Conservation (phyloP, 2,888 invertebrate species). For the Agriotes lineatus region DNA sequence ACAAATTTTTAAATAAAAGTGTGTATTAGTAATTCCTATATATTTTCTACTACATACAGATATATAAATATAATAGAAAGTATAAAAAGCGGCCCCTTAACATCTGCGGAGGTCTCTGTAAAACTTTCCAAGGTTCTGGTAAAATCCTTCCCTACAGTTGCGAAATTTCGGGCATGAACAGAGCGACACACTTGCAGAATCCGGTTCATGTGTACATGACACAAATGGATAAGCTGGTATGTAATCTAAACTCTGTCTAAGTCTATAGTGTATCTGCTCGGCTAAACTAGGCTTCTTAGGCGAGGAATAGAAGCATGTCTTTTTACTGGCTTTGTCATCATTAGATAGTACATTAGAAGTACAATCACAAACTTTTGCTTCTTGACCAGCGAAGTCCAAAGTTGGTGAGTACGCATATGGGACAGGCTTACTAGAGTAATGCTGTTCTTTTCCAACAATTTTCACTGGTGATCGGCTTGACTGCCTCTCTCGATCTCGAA, state of each 20-base stretch:
- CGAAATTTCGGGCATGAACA: slow-evolving; percentile 30
- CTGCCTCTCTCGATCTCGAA: neutral
- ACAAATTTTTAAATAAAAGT: too few relatives aligned
- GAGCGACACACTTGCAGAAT: neutral
- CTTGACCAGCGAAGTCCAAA: neutral
- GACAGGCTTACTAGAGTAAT: neutral
- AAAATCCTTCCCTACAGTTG: slow-evolving; percentile 38
- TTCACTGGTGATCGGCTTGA: slow-evolving; percentile 2
- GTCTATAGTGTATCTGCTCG: slow-evolving; percentile 45
- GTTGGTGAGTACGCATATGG: neutral
- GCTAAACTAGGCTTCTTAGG: slow-evolving; percentile 43
- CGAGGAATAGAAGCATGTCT: slow-evolving; percentile 27
- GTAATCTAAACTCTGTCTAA: slow-evolving; percentile 43
- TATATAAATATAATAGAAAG: too few relatives aligned
- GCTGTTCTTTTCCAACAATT: neutral
- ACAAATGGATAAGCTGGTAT: neutral
- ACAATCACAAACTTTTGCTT: slow-evolving; percentile 3
- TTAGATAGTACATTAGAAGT: neutral
- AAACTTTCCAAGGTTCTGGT: slow-evolving; percentile 42
- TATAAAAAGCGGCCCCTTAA: neutral
- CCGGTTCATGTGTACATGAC: neutral
- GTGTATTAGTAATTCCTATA: too few relatives aligned
- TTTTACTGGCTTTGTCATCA: slow-evolving; percentile 2
- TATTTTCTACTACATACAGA: too few relatives aligned
- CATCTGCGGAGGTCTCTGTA: slow-evolving; percentile 43